Percentiles rank a stretch among this genome's conserved stretches.
Evolutionary conservation across 2,888 invertebrate genomes (phyloP).

Genomic region (Hypomecis punctinalis): DNA sequence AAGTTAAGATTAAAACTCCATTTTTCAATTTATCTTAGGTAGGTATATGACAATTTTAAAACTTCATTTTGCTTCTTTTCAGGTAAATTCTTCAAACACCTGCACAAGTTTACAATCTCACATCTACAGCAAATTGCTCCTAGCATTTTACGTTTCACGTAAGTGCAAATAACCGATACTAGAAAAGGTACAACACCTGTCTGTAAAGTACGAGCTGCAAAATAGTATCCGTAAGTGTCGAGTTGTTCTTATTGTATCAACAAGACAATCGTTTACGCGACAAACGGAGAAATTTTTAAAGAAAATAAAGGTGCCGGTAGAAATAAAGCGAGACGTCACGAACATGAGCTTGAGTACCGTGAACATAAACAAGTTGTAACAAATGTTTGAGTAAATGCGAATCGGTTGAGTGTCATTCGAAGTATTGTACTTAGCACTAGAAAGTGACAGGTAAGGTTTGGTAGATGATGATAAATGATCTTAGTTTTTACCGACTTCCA

Average conservation of each 20-base stretch:
- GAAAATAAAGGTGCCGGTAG: slow-evolving; percentile 58
- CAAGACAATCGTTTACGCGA: slow-evolving; percentile 49
- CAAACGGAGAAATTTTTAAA: slow-evolving; percentile 58
- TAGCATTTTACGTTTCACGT: not conserved
- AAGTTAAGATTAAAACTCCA: too few species aligned
- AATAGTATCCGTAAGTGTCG: slow-evolving; percentile 23
- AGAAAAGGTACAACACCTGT: not conserved
- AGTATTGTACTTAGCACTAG: not conserved
- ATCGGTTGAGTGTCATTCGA: slow-evolving; percentile 21
- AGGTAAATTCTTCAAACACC: slow-evolving; percentile 5
- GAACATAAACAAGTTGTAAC: slow-evolving; percentile 46
- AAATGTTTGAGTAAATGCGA: slow-evolving; percentile 28
- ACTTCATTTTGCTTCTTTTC: not conserved
- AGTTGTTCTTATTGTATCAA: slow-evolving; percentile 43
- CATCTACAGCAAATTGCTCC: not conserved
- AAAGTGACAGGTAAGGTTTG: too few species aligned
- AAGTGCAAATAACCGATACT: slow-evolving; percentile 2
- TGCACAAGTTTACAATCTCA: not conserved
- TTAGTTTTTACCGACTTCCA: too few species aligned
- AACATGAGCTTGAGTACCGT: slow-evolving; percentile 42
- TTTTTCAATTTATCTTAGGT: too few species aligned
- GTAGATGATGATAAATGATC: too few species aligned
- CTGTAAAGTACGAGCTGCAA: slow-evolving; percentile 8
- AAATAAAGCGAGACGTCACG: slow-evolving; percentile 62
- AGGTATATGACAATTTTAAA: too few species aligned